phyloP scores from a whole-genome alignment of 2,888 invertebrate species.

The Diaprepes abbreviatus region DNA sequence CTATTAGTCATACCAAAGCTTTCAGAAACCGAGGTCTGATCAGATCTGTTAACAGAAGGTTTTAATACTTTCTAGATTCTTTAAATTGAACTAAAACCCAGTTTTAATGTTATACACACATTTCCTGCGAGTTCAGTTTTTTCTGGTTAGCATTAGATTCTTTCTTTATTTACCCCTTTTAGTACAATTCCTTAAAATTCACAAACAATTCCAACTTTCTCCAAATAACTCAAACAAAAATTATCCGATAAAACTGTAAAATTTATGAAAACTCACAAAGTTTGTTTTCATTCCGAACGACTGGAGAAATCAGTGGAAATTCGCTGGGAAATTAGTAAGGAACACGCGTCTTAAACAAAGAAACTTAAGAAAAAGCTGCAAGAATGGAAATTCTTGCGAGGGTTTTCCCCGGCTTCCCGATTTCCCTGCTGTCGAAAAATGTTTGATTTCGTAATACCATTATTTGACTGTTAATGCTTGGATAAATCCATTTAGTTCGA shows the following conservation, averaged over 20 bases:
- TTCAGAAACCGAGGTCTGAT: too few relatives aligned
- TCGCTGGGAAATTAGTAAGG: slow-evolving; percentile 36
- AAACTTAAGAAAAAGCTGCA: slow-evolving; percentile 25
- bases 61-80: too few relatives aligned
- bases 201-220: slow-evolving; percentile 7
- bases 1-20: too few relatives aligned
- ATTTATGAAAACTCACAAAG: slow-evolving; percentile 27
- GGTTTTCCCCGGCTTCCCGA: slow-evolving; percentile 10
- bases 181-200: neutral
- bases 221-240: slow-evolving; percentile 26
- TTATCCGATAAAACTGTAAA: slow-evolving; percentile 29
- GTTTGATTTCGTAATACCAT: slow-evolving; percentile 49
- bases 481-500: slow-evolving; percentile 47
- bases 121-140: too few relatives aligned
- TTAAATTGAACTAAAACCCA: too few relatives aligned
- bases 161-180: too few relatives aligned
- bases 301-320: slow-evolving; percentile 30
- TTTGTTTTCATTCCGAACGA: slow-evolving; percentile 37
- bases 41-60: too few relatives aligned
- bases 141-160: too few relatives aligned
- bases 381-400: slow-evolving; percentile 23
- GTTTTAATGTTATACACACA: too few relatives aligned
- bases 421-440: slow-evolving; percentile 35
- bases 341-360: slow-evolving; percentile 46
- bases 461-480: slow-evolving; percentile 47